Conservation (phyloP, 2,797 vertebrate genomes). For the Hapalemur alaotrensis region DNA sequence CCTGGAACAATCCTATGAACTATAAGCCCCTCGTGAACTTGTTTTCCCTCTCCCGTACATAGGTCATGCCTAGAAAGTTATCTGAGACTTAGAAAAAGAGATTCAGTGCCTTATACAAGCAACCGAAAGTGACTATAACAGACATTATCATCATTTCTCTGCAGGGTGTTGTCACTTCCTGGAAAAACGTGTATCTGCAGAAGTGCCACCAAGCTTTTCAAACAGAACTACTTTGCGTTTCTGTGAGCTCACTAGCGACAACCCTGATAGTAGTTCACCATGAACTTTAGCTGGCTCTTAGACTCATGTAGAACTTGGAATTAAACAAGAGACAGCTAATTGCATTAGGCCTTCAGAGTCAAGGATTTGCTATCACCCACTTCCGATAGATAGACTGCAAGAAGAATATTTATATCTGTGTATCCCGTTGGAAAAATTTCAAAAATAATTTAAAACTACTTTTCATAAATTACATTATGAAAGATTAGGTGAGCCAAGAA, state of each 20-base stretch:
- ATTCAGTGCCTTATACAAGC: not conserved
- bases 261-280: not conserved
- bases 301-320: not conserved
- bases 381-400: not conserved
- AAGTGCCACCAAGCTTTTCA: not conserved
- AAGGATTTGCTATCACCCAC: not conserved
- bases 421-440: not conserved
- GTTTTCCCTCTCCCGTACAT: not conserved
- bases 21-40: fast-evolving
- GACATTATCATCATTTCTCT: not conserved
- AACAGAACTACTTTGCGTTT: not conserved
- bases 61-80: too few relatives aligned
- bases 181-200: not conserved
- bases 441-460: not conserved
- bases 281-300: not conserved
- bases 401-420: not conserved
- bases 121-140: not conserved
- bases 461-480: not conserved
- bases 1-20: not conserved
- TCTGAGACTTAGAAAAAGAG: not conserved
- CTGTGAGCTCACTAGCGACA: not conserved
- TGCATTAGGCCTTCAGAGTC: not conserved
- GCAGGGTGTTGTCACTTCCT: not conserved
- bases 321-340: not conserved
- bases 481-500: not conserved